These are phyloP conservation scores for Timandra comae DNA, from an alignment of 2,888 invertebrate genomes.

Conservation along the genomic window DNA sequence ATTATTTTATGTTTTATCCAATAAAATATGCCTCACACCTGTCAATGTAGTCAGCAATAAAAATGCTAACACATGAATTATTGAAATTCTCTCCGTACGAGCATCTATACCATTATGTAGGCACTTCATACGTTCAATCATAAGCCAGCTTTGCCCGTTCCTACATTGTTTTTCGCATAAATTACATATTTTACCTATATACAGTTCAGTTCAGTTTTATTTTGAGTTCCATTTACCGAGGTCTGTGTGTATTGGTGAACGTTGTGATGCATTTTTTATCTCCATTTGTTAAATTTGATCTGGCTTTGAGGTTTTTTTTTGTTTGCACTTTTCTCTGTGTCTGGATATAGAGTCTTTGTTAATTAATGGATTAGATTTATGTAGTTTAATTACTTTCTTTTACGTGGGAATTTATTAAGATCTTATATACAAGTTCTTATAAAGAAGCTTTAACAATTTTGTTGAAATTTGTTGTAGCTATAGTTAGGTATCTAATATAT, in stretches of 20 bases:
- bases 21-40: slow-evolving; percentile 22
- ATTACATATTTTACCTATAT: slow-evolving; percentile 21
- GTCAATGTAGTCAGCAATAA: slow-evolving; percentile 23
- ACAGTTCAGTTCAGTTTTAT: slow-evolving; percentile 27
- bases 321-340: slow-evolving; percentile 2
- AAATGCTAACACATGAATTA: slow-evolving; percentile 24
- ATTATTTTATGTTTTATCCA: slow-evolving; percentile 9
- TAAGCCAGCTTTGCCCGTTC: slow-evolving; percentile 15
- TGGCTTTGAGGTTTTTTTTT: slow-evolving; percentile 4
- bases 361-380: too few species aligned
- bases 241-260: slow-evolving; percentile 15
- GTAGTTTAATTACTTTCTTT: too few species aligned
- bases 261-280: slow-evolving; percentile 18
- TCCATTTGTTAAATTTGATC: slow-evolving; percentile 26
- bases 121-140: slow-evolving; percentile 23
- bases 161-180: slow-evolving; percentile 22
- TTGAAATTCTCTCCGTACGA: slow-evolving; percentile 20
- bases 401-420: too few species aligned
- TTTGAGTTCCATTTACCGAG: slow-evolving; percentile 36
- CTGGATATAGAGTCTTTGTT: too few species aligned
- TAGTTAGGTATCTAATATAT: too few species aligned
- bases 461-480: too few species aligned
- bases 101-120: slow-evolving; percentile 5
- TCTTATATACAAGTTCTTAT: too few species aligned
- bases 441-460: too few species aligned